A percentile compares a stretch with the other conserved stretches of the same genome.
Conservation (phyloP, 2,797 vertebrate species). For the Myripristis murdjan region DNA sequence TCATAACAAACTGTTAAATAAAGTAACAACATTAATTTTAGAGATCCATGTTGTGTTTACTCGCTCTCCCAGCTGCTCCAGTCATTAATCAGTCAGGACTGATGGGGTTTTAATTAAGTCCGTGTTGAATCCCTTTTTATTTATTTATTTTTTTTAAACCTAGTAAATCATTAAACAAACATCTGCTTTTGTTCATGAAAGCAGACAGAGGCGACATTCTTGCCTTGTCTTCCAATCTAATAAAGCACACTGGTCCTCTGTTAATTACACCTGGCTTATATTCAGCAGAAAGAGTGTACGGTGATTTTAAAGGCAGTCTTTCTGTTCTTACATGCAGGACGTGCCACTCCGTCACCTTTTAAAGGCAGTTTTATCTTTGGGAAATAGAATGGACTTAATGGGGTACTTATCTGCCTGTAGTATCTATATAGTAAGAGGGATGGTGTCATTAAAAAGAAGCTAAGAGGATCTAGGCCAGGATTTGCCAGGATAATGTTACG, state of each 20-base stretch:
- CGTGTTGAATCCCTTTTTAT: conserved; percentile 50
- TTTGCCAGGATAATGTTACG: not conserved
- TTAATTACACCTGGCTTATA: conserved; percentile 19
- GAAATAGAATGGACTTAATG: not conserved
- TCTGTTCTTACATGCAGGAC: not conserved
- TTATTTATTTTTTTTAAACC: conserved; percentile 48
- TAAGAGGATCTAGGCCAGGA: not conserved
- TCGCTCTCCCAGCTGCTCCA: conserved; percentile 46
- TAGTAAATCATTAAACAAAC: conserved; percentile 55
- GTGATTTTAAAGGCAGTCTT: conserved; percentile 1
- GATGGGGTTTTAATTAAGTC: conserved; percentile 69
- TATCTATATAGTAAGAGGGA: not conserved
- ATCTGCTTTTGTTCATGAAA: conserved; percentile 52
- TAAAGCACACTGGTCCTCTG: conserved; percentile 35
- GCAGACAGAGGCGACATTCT: conserved; percentile 14
- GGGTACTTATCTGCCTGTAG: not conserved
- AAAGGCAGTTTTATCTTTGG: conserved; percentile 2
- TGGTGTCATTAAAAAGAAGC: conserved; percentile 1
- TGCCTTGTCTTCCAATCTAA: conserved; percentile 27
- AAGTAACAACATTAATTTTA: conserved; percentile 40
- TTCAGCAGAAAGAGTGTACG: not conserved
- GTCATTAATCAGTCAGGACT: conserved; percentile 54
- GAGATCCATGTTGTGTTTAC: conserved; percentile 35
- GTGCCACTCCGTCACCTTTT: not conserved
- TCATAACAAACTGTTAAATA: conserved; percentile 43